A percentile compares a stretch with the other conserved stretches of the same genome.
These are phyloP conservation scores for Drosophila nr. fundita DNA, from an alignment of 2,888 invertebrate species.

Conservation along the genomic window DNA sequence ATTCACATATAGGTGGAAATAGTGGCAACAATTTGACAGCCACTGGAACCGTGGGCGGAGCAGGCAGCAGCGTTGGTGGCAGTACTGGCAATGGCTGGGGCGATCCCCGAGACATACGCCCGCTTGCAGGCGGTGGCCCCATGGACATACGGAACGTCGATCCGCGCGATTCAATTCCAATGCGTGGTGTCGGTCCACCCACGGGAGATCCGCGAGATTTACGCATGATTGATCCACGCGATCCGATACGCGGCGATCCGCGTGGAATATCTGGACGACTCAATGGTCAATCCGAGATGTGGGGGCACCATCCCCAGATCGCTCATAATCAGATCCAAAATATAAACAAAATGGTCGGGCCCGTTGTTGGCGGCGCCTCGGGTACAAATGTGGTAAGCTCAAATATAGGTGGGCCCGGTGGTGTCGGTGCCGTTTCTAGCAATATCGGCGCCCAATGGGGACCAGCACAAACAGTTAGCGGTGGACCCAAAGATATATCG, in stretches of 20 bases:
- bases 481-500: constrained; percentile 81
- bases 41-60: constrained; percentile 55
- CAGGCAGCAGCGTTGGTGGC: constrained; percentile 60
- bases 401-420: constrained; percentile 83
- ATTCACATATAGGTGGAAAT: constrained; percentile 46
- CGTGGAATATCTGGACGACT: constrained; percentile 93
- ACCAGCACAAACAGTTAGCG: constrained; percentile 72
- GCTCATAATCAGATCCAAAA: constrained; percentile 82
- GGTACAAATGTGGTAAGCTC: constrained; percentile 82
- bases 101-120: constrained; percentile 87
- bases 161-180: constrained; percentile 84
- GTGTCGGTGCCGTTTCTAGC: constrained; percentile 65
- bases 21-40: constrained; percentile 52
- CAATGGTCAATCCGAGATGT: constrained; percentile 92
- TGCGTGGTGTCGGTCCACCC: constrained; percentile 81
- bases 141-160: constrained; percentile 86
- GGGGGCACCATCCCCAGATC: constrained; percentile 88
- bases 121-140: constrained; percentile 69
- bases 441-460: constrained; percentile 82
- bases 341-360: constrained; percentile 86
- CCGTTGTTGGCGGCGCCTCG: constrained; percentile 80
- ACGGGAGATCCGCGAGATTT: constrained; percentile 84
- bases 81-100: constrained; percentile 86
- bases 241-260: constrained; percentile 88
- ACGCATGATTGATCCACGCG: constrained; percentile 86